Base-by-base conservation (phyloP, 2,888 invertebrate species). In the Habrosyne pyritoides region DNA sequence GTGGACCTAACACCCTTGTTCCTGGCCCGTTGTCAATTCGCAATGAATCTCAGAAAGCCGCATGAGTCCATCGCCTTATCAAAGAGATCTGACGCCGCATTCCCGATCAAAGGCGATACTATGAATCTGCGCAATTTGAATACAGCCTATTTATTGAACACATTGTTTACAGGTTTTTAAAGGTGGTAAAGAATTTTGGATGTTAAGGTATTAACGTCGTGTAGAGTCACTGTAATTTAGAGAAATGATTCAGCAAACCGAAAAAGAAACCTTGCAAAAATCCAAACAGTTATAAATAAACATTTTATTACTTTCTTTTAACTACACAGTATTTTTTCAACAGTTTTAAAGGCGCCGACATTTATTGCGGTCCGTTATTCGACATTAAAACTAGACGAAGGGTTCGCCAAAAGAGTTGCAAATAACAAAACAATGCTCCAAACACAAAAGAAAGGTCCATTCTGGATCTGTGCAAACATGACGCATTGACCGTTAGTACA, bases 41-140 rank as follows among this genome's bases (percentile, higher is more conserved):
- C 26, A 22, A 53, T 53, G 46, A 77, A 80, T 81, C 78, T 78
- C 67, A 65, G 67, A 63, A 66, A 69, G 67, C 73, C 72, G 75
- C 81, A 77, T 75, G 81, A 77, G 80, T 71, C 81, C 77, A 73
- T 76, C 75, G 72, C 75, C 77, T 86, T 89, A 89, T 89, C 89
- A 70, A 77, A 73, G 69, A 68, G 69, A 87, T 89, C 85, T 79
- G 67, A 82, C 76, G 79, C 83, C 79, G 85, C 88, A 85, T 83
- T 83, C 81, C 78, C 77, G 79, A 81, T 79, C 75, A 64, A 61
- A 66, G 63, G 65, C 70, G 79, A 77, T 77, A 77, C 64, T 57
- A 64, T 51, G 56, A 42, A 49, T 60, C 71, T 63, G 70, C 68
- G 67, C 71, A 72, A 75, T 78, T 75, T 78, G 67, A 77, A 77